Conservation (phyloP, 2,888 invertebrate genomes). For the Tipula vernalis region DNA sequence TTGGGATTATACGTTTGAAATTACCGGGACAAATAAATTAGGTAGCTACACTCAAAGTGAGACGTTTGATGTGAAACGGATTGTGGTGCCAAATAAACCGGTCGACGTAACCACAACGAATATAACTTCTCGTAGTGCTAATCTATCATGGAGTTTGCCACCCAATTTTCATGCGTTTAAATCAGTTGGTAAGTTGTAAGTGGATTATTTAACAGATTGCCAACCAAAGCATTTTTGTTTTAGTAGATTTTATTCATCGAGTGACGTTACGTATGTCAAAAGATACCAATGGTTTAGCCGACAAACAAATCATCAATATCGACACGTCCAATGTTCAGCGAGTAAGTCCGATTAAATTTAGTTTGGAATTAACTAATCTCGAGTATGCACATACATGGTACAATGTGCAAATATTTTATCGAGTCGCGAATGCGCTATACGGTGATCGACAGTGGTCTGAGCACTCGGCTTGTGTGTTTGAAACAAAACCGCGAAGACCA, state of each 20-base stretch:
- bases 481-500: constrained; percentile 40
- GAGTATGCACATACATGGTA: constrained; percentile 1
- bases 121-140: background rate
- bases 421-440: background rate
- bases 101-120: background rate
- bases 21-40: background rate
- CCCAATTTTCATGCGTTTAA: background rate
- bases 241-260: background rate
- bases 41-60: background rate
- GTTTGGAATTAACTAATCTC: background rate
- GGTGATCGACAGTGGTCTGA: constrained; percentile 45
- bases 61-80: background rate
- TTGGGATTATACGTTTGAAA: constrained; percentile 55
- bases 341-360: background rate
- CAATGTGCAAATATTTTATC: background rate
- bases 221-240: background rate
- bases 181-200: background rate
- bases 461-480: constrained; percentile 41
- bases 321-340: background rate
- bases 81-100: background rate
- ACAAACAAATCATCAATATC: background rate
- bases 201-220: background rate
- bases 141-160: background rate
- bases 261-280: background rate
- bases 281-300: background rate